Conservation (phyloP, 2,113 vertebrate species). For the Lagopus leucura region DNA sequence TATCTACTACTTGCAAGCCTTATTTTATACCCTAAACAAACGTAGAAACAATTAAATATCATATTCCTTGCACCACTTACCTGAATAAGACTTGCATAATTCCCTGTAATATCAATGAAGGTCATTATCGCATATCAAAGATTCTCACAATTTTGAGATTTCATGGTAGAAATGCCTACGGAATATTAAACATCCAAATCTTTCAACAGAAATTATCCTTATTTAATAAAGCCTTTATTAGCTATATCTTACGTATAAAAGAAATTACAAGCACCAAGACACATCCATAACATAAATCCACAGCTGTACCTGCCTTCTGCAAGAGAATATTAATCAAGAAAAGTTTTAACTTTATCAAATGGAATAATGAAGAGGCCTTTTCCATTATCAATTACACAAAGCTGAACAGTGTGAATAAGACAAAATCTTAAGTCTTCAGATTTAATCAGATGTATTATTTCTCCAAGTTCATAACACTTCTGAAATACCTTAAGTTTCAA, state of each 20-base stretch:
- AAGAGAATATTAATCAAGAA: constrained; percentile 71
- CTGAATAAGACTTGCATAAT: constrained; percentile 53
- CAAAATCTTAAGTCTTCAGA: constrained; percentile 52
- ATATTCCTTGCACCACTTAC: constrained; percentile 34
- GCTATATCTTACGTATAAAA: constrained; percentile 64
- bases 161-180: constrained; percentile 56
- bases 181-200: constrained; percentile 71
- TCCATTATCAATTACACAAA: constrained; percentile 52
- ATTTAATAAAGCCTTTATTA: constrained; percentile 73
- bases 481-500: constrained; percentile 58
- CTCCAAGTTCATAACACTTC: constrained; percentile 43
- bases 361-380: constrained; percentile 65
- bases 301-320: constrained; percentile 34
- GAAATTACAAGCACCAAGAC: constrained; percentile 58
- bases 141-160: constrained; percentile 67
- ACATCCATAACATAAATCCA: constrained; percentile 59
- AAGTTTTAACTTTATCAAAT: constrained; percentile 73
- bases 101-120: constrained; percentile 65
- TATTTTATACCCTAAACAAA: background rate
- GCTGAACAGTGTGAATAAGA: constrained; percentile 38
- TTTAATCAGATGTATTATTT: constrained; percentile 59
- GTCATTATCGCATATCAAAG: constrained; percentile 69
- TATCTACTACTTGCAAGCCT: background rate
- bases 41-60: background rate
- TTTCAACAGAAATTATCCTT: constrained; percentile 72